phyloP scores from a whole-genome alignment of 1,140 invertebrate species.

The Bombus haemorrhoidalis region DNA sequence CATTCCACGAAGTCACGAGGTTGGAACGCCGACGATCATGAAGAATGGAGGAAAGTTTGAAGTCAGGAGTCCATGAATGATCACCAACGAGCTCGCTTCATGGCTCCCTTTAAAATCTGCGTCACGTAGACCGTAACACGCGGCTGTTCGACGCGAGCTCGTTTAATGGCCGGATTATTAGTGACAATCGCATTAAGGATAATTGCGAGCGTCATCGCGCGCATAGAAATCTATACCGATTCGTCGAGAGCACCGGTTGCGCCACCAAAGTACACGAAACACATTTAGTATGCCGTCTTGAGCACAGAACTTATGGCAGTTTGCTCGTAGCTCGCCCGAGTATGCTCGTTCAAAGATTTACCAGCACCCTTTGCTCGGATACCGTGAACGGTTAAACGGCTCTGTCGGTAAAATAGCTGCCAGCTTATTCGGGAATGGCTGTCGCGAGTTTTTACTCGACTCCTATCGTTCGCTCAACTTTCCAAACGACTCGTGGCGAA shows the following conservation, averaged over 20 bases:
- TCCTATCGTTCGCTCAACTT: conserved; percentile 49
- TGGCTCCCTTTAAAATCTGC: conserved; percentile 29
- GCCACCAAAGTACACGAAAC: conserved; percentile 43
- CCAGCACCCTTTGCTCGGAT: conserved; percentile 28
- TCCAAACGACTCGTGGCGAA: conserved; percentile 48
- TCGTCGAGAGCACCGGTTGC: conserved; percentile 31
- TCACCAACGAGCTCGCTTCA: background rate
- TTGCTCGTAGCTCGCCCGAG: conserved; percentile 30
- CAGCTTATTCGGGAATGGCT: conserved; percentile 57
- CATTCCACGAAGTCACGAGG: background rate
- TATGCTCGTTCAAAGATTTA: conserved; percentile 61
- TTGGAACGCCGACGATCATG: background rate
- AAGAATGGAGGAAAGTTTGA: conserved; percentile 41
- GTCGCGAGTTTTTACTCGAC: conserved; percentile 54
- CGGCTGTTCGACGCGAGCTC: background rate
- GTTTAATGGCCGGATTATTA: conserved; percentile 51
- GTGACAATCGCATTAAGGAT: conserved; percentile 50
- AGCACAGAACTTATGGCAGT: conserved; percentile 61
- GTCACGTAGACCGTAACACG: conserved; percentile 47
- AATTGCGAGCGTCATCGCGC: conserved; percentile 54
- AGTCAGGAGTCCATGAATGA: background rate
- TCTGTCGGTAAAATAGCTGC: conserved; percentile 56
- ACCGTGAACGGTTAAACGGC: conserved; percentile 55
- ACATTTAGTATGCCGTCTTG: conserved; percentile 44
- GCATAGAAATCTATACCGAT: conserved; percentile 46